Conservation (phyloP, 1,140 invertebrate genomes). For the Drosophila fuyamai region DNA sequence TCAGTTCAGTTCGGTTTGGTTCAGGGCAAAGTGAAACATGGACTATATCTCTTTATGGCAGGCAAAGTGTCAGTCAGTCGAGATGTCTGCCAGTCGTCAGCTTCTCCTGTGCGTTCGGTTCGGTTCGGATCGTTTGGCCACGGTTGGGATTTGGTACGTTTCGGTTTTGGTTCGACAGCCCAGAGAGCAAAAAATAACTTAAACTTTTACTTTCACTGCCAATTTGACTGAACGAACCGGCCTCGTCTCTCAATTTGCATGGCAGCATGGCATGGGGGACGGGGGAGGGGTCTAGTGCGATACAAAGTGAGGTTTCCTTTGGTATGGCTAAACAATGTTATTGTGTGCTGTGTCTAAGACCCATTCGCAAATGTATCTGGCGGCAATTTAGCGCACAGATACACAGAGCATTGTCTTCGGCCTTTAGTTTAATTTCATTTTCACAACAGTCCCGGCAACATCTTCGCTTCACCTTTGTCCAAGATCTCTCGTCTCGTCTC, state of each 20-base stretch:
- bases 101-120: slow-evolving; percentile 5
- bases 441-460: slow-evolving; percentile 57
- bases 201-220: slow-evolving; percentile 81
- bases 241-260: slow-evolving; percentile 72
- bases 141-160: slow-evolving; percentile 17
- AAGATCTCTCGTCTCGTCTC: neutral
- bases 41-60: slow-evolving; percentile 41
- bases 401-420: slow-evolving; percentile 58
- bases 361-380: slow-evolving; percentile 77
- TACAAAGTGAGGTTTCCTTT: neutral
- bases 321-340: slow-evolving; percentile 51
- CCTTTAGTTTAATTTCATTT: slow-evolving; percentile 77
- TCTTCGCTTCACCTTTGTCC: slow-evolving; percentile 11
- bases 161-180: slow-evolving; percentile 64
- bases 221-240: slow-evolving; percentile 63
- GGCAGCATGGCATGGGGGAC: slow-evolving; percentile 6
- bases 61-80: slow-evolving; percentile 40
- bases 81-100: slow-evolving; percentile 28
- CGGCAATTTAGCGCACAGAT: slow-evolving; percentile 71
- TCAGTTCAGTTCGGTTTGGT: slow-evolving; percentile 1
- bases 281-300: too few species aligned
- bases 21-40: slow-evolving; percentile 21
- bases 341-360: slow-evolving; percentile 62
- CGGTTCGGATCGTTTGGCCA: slow-evolving; percentile 4
- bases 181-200: slow-evolving; percentile 62